Percentiles rank a stretch among this genome's conserved stretches.
Conservation (phyloP, 2,797 vertebrate genomes). For the Nyctibius grandis region DNA sequence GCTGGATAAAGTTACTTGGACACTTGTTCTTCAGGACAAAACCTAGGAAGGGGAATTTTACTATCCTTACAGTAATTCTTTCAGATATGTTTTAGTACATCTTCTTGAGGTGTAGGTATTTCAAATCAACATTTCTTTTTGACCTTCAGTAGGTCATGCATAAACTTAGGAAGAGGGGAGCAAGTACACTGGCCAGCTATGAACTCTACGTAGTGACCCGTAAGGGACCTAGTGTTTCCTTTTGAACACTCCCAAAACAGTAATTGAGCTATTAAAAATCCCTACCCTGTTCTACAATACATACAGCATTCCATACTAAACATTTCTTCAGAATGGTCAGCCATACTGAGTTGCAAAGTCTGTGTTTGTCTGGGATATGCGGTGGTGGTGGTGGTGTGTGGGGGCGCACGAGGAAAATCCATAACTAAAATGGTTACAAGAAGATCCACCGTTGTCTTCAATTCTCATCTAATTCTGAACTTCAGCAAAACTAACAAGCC, state of each 20-base stretch:
- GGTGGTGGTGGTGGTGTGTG: too few species aligned
- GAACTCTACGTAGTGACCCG: fast-evolving
- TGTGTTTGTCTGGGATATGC: not conserved
- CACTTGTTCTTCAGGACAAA: not conserved
- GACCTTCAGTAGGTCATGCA: not conserved
- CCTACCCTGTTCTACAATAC: not conserved
- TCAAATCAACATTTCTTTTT: not conserved
- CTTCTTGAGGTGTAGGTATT: not conserved
- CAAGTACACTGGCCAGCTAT: not conserved
- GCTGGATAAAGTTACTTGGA: not conserved
- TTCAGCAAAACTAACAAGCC: not conserved
- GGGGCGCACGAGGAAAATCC: not conserved
- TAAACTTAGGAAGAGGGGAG: not conserved
- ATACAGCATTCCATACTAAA: not conserved
- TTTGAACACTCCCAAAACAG: not conserved
- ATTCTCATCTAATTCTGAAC: not conserved
- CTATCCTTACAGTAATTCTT: not conserved
- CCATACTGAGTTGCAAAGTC: not conserved
- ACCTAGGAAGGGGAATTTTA: not conserved
- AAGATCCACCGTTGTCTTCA: not conserved
- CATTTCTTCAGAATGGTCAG: not conserved
- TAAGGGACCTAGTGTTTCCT: not conserved
- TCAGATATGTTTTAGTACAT: not conserved
- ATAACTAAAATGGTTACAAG: not conserved
- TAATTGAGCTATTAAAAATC: not conserved